Evolutionary conservation across 2,888 invertebrate genomes (phyloP), one percentile per base, ranked within the genome.

Genomic region (Chesias legatella): DNA sequence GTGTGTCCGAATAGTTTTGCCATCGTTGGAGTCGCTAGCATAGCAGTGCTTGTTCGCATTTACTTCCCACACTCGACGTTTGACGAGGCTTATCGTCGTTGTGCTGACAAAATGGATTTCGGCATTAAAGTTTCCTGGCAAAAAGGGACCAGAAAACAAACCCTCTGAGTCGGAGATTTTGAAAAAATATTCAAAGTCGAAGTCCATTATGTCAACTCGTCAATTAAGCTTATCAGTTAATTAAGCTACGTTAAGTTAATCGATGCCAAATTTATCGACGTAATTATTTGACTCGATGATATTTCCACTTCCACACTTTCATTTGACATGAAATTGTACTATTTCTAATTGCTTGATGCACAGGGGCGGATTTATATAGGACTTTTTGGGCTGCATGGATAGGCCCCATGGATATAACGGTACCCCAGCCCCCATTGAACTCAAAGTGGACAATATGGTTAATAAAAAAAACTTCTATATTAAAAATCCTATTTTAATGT

Each of bases 191-290:
- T 22, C 1, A 22, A 6, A 22, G 1, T 7, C n/a, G 22, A 22
- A 22, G 13, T 17, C 5, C 13, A 17, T 17, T 17, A 17, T 17
- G 13, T 5, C 13, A 17, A 17, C 5, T 2, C 5, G 5, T 17
- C 13, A 17, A 17, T 1, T 1, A 22, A 6, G 1, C 73, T 78
- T 73, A 68, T 55, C 42, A 35, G 39, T 62, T 63, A 59, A 59
- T 59, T 79, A 78, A 77, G 76, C 75, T 78, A 74, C 61, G 53
- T 74, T 83, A 73, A 76, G 69, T 78, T 73, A 59, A 73, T 75
- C 75, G 83, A 83, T 86, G 86, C 86, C 86, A 88, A 88, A 88
- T 79, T 74, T 67, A 63, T 71, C 64, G 58, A 66, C 67, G 60
- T 74, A 61, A 57, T 47, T 40, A 49, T 43, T 42, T 63, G 51